Percentiles rank a stretch among this genome's conserved stretches.
Evolutionary conservation across 2,113 vertebrate species (phyloP).

Genomic region (Ageneiosus marmoratus): DNA sequence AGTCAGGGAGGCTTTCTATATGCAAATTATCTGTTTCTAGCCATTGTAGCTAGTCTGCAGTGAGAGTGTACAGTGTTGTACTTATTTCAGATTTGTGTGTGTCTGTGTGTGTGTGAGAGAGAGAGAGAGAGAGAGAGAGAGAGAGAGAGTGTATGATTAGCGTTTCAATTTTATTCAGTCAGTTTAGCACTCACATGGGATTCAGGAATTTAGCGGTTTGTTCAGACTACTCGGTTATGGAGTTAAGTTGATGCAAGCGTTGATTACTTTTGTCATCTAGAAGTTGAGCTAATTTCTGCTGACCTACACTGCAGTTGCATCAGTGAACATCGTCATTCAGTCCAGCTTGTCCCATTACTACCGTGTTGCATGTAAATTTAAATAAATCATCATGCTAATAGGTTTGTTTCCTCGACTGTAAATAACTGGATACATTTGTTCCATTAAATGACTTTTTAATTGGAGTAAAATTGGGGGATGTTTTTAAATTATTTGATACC

Average conservation of each 20-base stretch:
- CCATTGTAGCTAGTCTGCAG: neutral
- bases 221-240: neutral
- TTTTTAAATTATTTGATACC: neutral
- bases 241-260: neutral
- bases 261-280: neutral
- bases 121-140: too few species aligned
- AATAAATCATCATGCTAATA: conserved; percentile 29
- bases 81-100: neutral
- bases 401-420: neutral
- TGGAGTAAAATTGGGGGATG: too few species aligned
- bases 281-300: neutral
- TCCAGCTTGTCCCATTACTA: neutral
- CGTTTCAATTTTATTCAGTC: neutral
- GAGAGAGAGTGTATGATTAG: neutral
- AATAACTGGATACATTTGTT: neutral
- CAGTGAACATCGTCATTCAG: neutral
- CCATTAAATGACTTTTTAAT: neutral
- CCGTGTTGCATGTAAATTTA: conserved; percentile 4
- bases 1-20: conserved; percentile 26
- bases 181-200: neutral
- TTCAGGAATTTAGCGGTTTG: neutral
- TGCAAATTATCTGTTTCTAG: conserved; percentile 7
- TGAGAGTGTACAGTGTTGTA: neutral
- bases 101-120: neutral
- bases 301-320: neutral